phyloP scores from a whole-genome alignment of 2,113 vertebrate genomes.

The Connochaetes taurinus region DNA sequence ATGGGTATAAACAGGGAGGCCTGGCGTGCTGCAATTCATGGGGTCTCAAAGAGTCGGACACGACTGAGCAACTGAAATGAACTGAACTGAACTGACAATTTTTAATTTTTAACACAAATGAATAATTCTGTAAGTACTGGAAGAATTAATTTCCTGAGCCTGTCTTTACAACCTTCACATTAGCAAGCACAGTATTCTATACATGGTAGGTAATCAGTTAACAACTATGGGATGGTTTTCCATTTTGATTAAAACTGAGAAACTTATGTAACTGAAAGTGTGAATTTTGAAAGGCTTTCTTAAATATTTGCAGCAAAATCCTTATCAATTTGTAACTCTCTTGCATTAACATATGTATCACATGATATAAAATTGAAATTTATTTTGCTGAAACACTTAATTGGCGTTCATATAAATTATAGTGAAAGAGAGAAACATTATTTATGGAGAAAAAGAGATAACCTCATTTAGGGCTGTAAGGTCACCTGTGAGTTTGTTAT shows the following conservation, averaged over 20 bases:
- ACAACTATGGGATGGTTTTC: not conserved
- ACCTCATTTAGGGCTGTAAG: not conserved
- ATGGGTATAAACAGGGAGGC: no score
- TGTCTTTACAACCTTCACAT: not conserved
- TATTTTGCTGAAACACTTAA: not conserved
- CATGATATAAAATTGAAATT: not conserved
- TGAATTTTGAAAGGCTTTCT: not conserved
- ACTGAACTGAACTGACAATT: not conserved
- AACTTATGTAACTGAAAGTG: not conserved
- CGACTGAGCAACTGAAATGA: no score
- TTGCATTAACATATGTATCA: not conserved
- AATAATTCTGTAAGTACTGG: not conserved
- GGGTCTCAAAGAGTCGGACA: no score
- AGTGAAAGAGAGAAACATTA: not conserved
- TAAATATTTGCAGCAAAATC: not conserved
- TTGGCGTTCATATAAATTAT: not conserved
- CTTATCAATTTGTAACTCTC: not conserved
- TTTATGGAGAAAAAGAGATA: not conserved
- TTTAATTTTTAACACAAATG: not conserved
- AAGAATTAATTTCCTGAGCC: not conserved
- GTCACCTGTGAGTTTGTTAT: slow-evolving; percentile 11
- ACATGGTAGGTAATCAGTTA: not conserved
- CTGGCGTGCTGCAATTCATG: no score
- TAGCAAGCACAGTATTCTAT: not conserved
- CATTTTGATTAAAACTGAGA: not conserved